Percentiles rank a stretch among this genome's conserved stretches.
phyloP scores from a whole-genome alignment of 2,888 invertebrate species.

The Linnaemya tessellans region DNA sequence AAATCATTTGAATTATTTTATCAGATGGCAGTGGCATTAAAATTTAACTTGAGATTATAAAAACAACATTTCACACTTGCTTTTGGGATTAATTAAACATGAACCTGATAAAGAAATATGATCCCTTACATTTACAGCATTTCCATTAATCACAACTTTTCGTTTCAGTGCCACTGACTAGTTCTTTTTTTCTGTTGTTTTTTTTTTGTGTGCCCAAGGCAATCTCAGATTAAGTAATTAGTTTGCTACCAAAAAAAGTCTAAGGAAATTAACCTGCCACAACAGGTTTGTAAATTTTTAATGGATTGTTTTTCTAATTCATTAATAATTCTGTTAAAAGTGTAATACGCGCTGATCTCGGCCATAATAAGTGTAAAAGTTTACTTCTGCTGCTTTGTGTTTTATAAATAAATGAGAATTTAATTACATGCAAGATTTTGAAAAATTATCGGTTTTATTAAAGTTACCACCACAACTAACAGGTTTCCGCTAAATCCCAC shows the following conservation, averaged over 20 bases:
- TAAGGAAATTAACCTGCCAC: slow-evolving; percentile 10
- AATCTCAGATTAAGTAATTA: slow-evolving; percentile 14
- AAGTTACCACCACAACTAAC: slow-evolving; percentile 19
- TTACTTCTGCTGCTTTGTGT: background rate
- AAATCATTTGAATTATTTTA: background rate
- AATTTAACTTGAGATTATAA: background rate
- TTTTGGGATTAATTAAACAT: slow-evolving; percentile 16
- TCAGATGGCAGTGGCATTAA: background rate
- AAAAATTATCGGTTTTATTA: background rate
- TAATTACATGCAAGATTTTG: slow-evolving; percentile 1
- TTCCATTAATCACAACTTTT: slow-evolving; percentile 22
- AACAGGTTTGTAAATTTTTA: slow-evolving; percentile 24
- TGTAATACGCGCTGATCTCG: background rate
- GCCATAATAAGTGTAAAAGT: background rate
- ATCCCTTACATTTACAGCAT: background rate
- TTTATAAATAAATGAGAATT: slow-evolving; percentile 19
- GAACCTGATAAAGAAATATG: slow-evolving; percentile 5
- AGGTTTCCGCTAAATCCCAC: slow-evolving; percentile 43
- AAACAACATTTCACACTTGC: slow-evolving; percentile 2
- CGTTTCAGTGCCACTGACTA: background rate
- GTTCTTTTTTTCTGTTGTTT: background rate
- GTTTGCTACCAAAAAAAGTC: background rate
- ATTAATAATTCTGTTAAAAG: slow-evolving; percentile 43
- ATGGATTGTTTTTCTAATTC: slow-evolving; percentile 39
- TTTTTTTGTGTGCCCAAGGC: background rate